Conservation (phyloP, 2,888 invertebrate genomes). For the Pachliopta kotzebuea region DNA sequence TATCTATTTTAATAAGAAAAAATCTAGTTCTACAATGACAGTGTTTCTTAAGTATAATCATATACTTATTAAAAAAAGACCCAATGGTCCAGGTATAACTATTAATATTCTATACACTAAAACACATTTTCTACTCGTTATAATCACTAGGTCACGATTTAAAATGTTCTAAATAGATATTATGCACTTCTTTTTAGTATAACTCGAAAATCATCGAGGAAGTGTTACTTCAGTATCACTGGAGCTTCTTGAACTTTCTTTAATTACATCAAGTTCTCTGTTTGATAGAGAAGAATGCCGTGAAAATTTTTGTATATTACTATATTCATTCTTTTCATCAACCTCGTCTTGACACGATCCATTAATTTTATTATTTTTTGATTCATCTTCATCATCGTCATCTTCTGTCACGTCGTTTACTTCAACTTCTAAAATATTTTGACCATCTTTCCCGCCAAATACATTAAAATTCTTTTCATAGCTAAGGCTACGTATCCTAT, state of each 20-base stretch:
- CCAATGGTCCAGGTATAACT: conserved; percentile 52
- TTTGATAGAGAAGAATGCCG: conserved; percentile 73
- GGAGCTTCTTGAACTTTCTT: conserved; percentile 77
- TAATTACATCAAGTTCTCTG: conserved; percentile 75
- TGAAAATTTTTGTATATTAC: conserved; percentile 67
- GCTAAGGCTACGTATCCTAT: conserved; percentile 74
- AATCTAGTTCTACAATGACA: neutral
- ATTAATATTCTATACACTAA: conserved; percentile 19
- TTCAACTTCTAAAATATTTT: conserved; percentile 72
- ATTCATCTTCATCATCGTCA: conserved; percentile 65
- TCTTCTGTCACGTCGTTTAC: conserved; percentile 57
- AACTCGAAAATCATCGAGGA: conserved; percentile 74
- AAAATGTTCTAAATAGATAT: conserved; percentile 65
- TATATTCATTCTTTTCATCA: conserved; percentile 71
- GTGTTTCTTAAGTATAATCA: neutral
- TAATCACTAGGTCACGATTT: conserved; percentile 40
- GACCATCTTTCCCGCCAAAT: conserved; percentile 60
- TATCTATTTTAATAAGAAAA: neutral
- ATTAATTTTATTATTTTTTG: conserved; percentile 55
- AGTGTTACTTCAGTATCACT: conserved; percentile 78
- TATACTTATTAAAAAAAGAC: conserved; percentile 31
- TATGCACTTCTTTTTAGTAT: conserved; percentile 64
- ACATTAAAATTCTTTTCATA: conserved; percentile 65
- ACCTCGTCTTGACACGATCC: conserved; percentile 56
- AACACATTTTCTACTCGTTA: conserved; percentile 44